Conservation (phyloP, 2,113 vertebrate genomes). For the Peromyscus polionotus region DNA sequence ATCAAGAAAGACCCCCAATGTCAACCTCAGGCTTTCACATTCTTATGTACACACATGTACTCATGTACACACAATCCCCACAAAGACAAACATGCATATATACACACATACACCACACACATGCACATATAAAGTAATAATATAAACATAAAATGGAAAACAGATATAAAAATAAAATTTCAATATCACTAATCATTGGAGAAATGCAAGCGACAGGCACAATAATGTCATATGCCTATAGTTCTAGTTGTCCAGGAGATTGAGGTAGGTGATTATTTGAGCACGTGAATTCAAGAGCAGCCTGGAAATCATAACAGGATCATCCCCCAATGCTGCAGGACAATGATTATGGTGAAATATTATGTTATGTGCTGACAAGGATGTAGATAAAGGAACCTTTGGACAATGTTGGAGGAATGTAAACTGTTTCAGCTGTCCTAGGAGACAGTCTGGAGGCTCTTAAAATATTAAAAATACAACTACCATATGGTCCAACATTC, state of each 20-base stretch:
- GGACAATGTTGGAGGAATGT: neutral
- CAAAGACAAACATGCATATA: too few relatives aligned
- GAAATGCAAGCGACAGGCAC: neutral
- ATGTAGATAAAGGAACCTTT: neutral
- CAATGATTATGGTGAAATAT: neutral
- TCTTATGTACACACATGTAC: neutral
- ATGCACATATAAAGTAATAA: neutral
- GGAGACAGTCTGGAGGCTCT: neutral
- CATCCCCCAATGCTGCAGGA: neutral
- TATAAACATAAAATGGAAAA: neutral
- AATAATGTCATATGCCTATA: neutral
- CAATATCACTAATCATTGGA: neutral
- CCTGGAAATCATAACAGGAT: neutral
- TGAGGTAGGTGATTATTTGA: neutral
- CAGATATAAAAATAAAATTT: neutral
- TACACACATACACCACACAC: neutral
- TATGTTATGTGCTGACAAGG: neutral
- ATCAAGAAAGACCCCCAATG: neutral
- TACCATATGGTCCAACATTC: neutral
- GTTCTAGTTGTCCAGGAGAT: neutral
- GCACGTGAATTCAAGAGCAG: neutral
- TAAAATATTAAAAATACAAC: neutral
- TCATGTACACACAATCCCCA: too few relatives aligned
- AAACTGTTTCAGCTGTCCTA: neutral
- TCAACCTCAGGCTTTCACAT: neutral